Conservation (phyloP, 1,140 invertebrate species). For the Eupeodes corollae region DNA sequence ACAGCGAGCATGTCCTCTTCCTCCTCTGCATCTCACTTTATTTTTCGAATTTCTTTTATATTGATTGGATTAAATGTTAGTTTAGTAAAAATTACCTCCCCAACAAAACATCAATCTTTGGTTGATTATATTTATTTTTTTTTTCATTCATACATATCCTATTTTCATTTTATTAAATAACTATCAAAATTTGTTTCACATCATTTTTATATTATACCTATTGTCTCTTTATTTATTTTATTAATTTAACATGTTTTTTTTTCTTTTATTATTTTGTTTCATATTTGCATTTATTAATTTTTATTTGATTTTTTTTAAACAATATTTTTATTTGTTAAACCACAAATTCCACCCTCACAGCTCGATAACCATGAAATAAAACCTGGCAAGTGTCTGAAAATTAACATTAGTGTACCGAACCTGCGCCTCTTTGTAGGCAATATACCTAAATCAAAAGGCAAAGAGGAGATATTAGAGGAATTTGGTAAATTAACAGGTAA, state of each 20-base stretch:
- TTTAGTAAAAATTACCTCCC: too few species aligned
- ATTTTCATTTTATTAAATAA: neutral
- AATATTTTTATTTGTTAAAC: slow-evolving; percentile 40
- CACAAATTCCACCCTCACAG: slow-evolving; percentile 64
- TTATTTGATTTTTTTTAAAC: slow-evolving; percentile 21
- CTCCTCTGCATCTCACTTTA: neutral
- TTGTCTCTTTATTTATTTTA: slow-evolving; percentile 14
- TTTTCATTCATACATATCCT: too few species aligned
- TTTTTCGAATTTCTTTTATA: too few species aligned
- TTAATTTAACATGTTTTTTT: slow-evolving; percentile 26
- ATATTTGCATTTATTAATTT: slow-evolving; percentile 9
- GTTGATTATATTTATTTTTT: too few species aligned
- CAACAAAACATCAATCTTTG: neutral
- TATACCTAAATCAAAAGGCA: slow-evolving; percentile 99
- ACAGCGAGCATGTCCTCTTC: slow-evolving; percentile 10
- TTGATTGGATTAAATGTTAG: neutral
- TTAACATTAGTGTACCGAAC: slow-evolving; percentile 99
- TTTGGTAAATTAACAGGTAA: slow-evolving; percentile 99
- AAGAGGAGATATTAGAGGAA: slow-evolving; percentile 99
- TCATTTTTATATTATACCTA: neutral
- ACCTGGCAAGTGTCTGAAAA: slow-evolving; percentile 97
- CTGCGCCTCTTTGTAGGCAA: slow-evolving; percentile 99
- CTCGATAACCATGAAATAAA: slow-evolving; percentile 99
- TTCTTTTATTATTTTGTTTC: neutral
- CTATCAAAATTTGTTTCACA: neutral